Evolutionary conservation across 2,888 invertebrate species (phyloP), one percentile per base, ranked within the genome.

Genomic region (Dimorphilus gyrociliatus): DNA sequence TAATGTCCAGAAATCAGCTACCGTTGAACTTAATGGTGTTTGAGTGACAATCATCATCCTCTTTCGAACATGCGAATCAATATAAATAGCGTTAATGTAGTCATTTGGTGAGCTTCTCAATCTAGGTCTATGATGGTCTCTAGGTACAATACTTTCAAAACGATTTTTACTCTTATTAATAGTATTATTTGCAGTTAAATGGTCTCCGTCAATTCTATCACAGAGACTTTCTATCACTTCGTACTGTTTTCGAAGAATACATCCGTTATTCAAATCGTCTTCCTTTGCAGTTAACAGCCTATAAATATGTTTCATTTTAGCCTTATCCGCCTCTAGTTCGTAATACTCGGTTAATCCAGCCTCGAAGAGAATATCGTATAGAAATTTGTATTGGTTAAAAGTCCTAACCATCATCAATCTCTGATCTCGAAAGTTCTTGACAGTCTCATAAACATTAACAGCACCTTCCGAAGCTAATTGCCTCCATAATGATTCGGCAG

Each of bases 311-410:
- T n/a, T n/a, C n/a, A n/a, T n/a, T n/a, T n/a, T n/a, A n/a, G n/a
- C n/a, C n/a, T n/a, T n/a, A n/a, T n/a, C n/a, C n/a, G n/a, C n/a
- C n/a, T n/a, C n/a, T n/a, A n/a, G n/a, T n/a, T n/a, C n/a, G n/a
- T n/a, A n/a, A n/a, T n/a, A n/a, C n/a, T n/a, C n/a, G n/a, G n/a
- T n/a, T n/a, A n/a, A n/a, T n/a, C 53, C 48, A 4, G 48, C 51
- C 37, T 60, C 60, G 40, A 57, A 53, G 16, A 60, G 38, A 6
- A 48, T 44, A 30, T 57, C 55, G 38, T 60, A 60, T 23, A 60
- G 51, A 32, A 59, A 53, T 12, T 48, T 37, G 39, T 60, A 60
- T 36, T 60, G 55, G 25, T 51, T 53, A 16, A 46, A 36, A 2
- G 58, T 58, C 7, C 56, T 38, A n/a, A 61, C 55, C 56, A 59